Evolutionary conservation across 2,888 invertebrate species (phyloP), one percentile per base, ranked within the genome.

Genomic region (Drosophila maculinotata): DNA sequence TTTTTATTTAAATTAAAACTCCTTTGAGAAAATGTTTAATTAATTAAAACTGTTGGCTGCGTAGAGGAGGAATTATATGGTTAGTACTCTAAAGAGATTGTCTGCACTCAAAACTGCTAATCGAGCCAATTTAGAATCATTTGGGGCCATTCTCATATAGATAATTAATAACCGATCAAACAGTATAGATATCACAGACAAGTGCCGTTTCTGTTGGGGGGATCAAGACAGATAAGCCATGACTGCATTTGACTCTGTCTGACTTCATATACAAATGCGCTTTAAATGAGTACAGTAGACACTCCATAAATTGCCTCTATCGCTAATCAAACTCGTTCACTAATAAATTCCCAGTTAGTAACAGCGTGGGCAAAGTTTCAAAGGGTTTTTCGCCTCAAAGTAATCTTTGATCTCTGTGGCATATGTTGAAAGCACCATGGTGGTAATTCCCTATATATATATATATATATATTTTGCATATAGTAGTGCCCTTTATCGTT

Each of bases 371-470:
- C 25, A n/a, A 15, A 26, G 10, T 14, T 36, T 14, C 3, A 14
- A 6, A 8, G 14, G 12, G 25, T 31, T 38, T 8, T 12, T 14
- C 17, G 14, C 35, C 41, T 49, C 14, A 25, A 15, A 12, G 15
- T 42, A 14, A 70, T 70, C 71, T 31, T 12, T 17, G 57, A 57
- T 70, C 41, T 28, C 9, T 20, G 7, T 33, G 48, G 38, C 62
- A 35, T 45, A 35, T 47, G 69, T 42, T 68, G 49, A 54, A 44
- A 51, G 62, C 30, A 35, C 28, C 17, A n/a, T n/a, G n/a, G n/a
- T n/a, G n/a, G n/a, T n/a, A n/a, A n/a, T n/a, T 9, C 23, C 33
- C 14, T 26, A 28, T 42, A 17, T 42, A 9, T 33, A 10, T 3
- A 7, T 26, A 28, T 36, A 39, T 36, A 17, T 12, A 25, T 9